A percentile compares a stretch with the other conserved stretches of the same genome.
These are phyloP conservation scores for Macaria notata DNA, from an alignment of 2,888 invertebrate species.

Conservation along the genomic window DNA sequence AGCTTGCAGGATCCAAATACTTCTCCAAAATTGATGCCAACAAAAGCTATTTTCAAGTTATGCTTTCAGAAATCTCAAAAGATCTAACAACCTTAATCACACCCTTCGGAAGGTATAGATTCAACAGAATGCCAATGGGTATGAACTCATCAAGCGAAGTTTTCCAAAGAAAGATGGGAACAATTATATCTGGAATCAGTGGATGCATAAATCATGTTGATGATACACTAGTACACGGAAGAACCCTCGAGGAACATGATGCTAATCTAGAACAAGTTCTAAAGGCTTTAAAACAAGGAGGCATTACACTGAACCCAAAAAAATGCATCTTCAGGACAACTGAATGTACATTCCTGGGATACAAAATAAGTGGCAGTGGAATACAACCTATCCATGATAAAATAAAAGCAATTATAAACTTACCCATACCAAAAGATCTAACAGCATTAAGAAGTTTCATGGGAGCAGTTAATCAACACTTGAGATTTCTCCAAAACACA, in stretches of 20 bases:
- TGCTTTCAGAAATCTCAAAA: constrained; percentile 5
- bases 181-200: constrained; percentile 4
- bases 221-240: constrained; percentile 8
- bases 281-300: background rate
- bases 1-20: constrained; percentile 4
- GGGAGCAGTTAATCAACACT: constrained; percentile 9
- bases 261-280: constrained; percentile 1
- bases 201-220: constrained; percentile 10
- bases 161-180: constrained; percentile 10
- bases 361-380: constrained; percentile 2
- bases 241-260: constrained; percentile 10
- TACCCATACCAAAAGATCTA: constrained; percentile 4
- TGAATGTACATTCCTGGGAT: constrained; percentile 5
- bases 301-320: constrained; percentile 1
- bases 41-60: constrained; percentile 5
- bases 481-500: constrained; percentile 9
- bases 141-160: constrained; percentile 12
- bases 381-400: constrained; percentile 2
- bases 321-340: constrained; percentile 4
- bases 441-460: constrained; percentile 13
- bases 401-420: constrained; percentile 1
- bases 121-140: constrained; percentile 11
- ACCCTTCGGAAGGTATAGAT: constrained; percentile 7
- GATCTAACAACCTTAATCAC: constrained; percentile 11
- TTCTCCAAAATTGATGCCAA: constrained; percentile 4